These are phyloP conservation scores for Xylophagus ater DNA, from an alignment of 2,888 invertebrate genomes.

Conservation along the genomic window DNA sequence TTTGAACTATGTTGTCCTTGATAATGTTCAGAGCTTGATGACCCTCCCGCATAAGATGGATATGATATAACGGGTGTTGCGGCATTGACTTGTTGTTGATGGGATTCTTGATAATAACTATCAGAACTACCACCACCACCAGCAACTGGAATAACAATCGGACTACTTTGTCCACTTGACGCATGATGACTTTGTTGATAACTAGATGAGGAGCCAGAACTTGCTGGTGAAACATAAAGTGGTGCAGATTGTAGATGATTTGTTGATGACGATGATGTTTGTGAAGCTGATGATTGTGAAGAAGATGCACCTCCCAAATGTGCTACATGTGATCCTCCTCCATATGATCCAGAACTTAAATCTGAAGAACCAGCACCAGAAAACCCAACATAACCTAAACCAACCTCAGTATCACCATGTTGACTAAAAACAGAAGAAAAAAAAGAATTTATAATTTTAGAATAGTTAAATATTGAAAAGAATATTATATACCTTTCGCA, in stretches of 20 bases:
- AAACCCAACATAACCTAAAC: constrained; percentile 17
- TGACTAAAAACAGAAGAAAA: constrained; percentile 1
- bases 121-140: constrained; percentile 19
- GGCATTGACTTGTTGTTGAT: constrained; percentile 14
- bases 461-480: neutral
- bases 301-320: no score
- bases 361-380: constrained; percentile 9
- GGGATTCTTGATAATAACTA: constrained; percentile 18
- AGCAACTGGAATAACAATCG: constrained; percentile 17
- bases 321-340: no score
- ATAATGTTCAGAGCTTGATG: constrained; percentile 24
- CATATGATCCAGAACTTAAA: neutral
- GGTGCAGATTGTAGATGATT: constrained; percentile 6
- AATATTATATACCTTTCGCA: constrained; percentile 11
- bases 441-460: neutral
- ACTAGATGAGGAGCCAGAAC: constrained; percentile 3
- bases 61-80: constrained; percentile 7
- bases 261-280: constrained; percentile 7
- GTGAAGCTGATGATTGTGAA: constrained; percentile 8
- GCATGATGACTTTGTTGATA: neutral
- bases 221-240: constrained; percentile 5
- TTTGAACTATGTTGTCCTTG: constrained; percentile 28
- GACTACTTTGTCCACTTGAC: constrained; percentile 17
- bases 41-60: constrained; percentile 17
- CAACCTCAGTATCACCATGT: constrained; percentile 11